These are phyloP conservation scores for Drosophila falleni DNA, from an alignment of 2,888 invertebrate genomes.

Conservation along the genomic window DNA sequence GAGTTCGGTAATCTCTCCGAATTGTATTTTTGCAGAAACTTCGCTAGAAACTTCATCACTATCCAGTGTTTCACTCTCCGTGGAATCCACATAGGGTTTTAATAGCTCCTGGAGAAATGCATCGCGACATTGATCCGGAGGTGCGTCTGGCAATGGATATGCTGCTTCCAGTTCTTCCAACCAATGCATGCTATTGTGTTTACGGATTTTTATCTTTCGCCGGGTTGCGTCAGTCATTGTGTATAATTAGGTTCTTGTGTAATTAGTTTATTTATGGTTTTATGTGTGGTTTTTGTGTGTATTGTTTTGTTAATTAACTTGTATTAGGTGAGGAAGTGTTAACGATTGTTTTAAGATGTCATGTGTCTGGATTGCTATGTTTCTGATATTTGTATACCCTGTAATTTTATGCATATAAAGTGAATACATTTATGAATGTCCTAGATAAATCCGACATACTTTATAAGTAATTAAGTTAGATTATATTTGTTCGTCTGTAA, in stretches of 20 bases:
- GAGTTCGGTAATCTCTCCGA: background rate
- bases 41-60: background rate
- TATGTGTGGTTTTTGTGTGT: background rate
- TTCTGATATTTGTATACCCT: background rate
- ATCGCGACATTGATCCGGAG: constrained; percentile 37
- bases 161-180: background rate
- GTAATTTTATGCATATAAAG: background rate
- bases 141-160: constrained; percentile 19
- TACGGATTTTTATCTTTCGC: background rate
- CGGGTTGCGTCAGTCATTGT: background rate
- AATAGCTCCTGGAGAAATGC: constrained; percentile 12
- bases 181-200: background rate
- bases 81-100: background rate
- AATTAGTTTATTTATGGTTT: background rate
- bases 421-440: no score
- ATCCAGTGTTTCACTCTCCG: background rate
- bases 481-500: no score
- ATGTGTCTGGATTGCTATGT: background rate
- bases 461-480: no score
- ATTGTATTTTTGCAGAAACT: background rate
- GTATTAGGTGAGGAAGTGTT: background rate
- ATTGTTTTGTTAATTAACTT: background rate
- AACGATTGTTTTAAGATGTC: background rate
- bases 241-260: background rate
- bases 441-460: no score